Conservation (phyloP, 2,113 vertebrate species). For the Tauraco erythrolophus region DNA sequence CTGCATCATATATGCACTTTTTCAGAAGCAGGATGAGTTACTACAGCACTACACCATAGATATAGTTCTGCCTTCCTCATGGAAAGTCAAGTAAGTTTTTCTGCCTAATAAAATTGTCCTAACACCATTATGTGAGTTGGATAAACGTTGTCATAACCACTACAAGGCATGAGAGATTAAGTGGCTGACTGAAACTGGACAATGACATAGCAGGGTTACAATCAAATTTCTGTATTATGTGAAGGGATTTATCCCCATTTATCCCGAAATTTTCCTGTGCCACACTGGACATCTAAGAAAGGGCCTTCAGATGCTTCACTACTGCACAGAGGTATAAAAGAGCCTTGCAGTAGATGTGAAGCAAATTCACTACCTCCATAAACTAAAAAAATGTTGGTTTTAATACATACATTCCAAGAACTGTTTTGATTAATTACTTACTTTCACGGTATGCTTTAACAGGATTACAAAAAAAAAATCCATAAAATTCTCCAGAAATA, state of each 20-base stretch:
- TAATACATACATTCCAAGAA: neutral
- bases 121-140: neutral
- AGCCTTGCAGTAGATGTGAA: neutral
- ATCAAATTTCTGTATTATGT: neutral
- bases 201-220: neutral
- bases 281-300: fast-evolving
- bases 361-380: neutral
- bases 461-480: neutral
- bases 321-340: neutral
- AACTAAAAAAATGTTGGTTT: neutral
- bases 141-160: neutral
- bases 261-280: neutral
- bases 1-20: neutral
- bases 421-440: neutral
- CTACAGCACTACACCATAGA: neutral
- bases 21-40: neutral
- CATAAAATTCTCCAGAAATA: neutral
- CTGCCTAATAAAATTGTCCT: neutral
- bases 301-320: neutral
- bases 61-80: neutral
- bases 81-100: neutral
- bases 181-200: neutral
- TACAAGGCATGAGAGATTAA: neutral
- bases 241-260: neutral
- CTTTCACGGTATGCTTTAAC: neutral